These are phyloP conservation scores for Aphelenchoides avenae DNA, from an alignment of 1,140 invertebrate species.

Conservation along the genomic window DNA sequence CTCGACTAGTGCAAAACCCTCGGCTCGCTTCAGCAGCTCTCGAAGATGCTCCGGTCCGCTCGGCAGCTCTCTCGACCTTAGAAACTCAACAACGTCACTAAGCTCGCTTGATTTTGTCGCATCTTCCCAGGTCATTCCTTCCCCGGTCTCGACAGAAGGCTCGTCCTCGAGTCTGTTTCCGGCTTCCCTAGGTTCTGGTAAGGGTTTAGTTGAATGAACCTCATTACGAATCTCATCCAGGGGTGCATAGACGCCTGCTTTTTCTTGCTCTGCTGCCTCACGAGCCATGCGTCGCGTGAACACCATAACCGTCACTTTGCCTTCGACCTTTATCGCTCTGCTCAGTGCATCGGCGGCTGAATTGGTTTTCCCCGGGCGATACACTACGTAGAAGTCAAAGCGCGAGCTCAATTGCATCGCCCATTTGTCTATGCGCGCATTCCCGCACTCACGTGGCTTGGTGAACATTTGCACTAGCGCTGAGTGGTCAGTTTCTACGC, in stretches of 20 bases:
- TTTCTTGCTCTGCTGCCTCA: too few relatives aligned
- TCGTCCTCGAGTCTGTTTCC: neutral
- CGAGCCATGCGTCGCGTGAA: too few relatives aligned
- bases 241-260: too few relatives aligned
- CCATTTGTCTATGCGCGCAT: slow-evolving; percentile 15
- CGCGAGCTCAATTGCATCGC: slow-evolving; percentile 5
- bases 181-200: too few relatives aligned
- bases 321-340: too few relatives aligned
- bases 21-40: neutral
- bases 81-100: slow-evolving; percentile 3
- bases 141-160: too few relatives aligned
- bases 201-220: too few relatives aligned
- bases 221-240: too few relatives aligned
- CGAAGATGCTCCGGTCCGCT: neutral
- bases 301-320: too few relatives aligned
- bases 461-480: slow-evolving; percentile 16
- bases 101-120: slow-evolving; percentile 5
- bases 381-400: slow-evolving; percentile 6
- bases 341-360: slow-evolving; percentile 5
- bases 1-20: neutral
- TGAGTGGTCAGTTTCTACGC: slow-evolving; percentile 15
- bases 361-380: slow-evolving; percentile 18
- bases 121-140: slow-evolving; percentile 4
- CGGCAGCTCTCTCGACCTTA: neutral
- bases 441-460: neutral